A percentile compares a stretch with the other conserved stretches of the same genome.
Evolutionary conservation across 2,888 invertebrate species (phyloP).

Genomic region (Spatulosminthurus flaviceps): DNA sequence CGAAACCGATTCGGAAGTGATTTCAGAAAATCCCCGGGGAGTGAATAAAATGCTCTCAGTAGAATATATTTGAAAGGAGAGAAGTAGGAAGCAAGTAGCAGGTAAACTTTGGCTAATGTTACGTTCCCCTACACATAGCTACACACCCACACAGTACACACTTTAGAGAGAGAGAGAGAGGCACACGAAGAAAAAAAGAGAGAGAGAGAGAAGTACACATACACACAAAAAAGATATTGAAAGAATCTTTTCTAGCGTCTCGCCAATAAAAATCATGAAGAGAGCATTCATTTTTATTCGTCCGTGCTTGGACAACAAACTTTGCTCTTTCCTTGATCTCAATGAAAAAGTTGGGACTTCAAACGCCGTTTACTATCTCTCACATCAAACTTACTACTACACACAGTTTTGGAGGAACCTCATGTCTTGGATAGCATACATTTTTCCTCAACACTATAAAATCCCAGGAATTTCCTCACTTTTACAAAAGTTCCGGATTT

Average conservation of each 20-base stretch:
- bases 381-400: too few relatives aligned
- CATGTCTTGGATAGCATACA: too few relatives aligned
- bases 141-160: neutral
- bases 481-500: too few relatives aligned
- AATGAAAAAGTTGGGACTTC: conserved; percentile 12
- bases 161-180: neutral
- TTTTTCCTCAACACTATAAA: too few relatives aligned
- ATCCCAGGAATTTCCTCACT: too few relatives aligned
- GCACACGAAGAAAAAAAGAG: neutral
- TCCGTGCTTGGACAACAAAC: conserved; percentile 45
- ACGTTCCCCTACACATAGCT: conserved; percentile 27
- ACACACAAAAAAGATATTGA: conserved; percentile 39
- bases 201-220: too few relatives aligned
- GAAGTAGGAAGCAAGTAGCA: conserved; percentile 42
- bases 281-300: conserved; percentile 48
- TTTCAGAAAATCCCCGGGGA: conserved; percentile 48
- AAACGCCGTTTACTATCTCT: neutral
- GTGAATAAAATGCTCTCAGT: conserved; percentile 47
- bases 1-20: conserved; percentile 50
- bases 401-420: too few relatives aligned
- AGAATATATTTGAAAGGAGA: conserved; percentile 48
- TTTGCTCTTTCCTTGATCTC: conserved; percentile 34
- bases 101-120: conserved; percentile 49
- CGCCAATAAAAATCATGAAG: conserved; percentile 46
- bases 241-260: conserved; percentile 37